phyloP scores from a whole-genome alignment of 2,113 vertebrate genomes.

The Cryptoleucopteryx plumbea region DNA sequence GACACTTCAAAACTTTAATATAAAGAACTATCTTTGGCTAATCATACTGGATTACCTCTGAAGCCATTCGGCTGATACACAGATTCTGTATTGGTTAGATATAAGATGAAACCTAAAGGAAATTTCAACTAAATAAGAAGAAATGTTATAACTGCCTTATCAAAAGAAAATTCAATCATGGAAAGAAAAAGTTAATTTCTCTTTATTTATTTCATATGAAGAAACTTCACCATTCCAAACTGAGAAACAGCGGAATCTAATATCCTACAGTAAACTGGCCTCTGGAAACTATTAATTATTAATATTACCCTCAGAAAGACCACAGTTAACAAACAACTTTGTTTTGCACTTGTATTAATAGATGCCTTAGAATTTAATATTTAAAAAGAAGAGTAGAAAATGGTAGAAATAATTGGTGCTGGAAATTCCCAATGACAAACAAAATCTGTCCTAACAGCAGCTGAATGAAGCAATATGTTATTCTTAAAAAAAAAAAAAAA shows the following conservation, averaged over 20 bases:
- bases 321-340: not conserved
- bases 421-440: not conserved
- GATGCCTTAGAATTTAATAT: not conserved
- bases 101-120: not conserved
- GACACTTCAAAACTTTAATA: not conserved
- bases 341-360: not conserved
- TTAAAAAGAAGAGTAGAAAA: not conserved
- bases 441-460: not conserved
- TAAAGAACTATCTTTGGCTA: not conserved
- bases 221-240: not conserved
- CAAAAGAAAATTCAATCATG: not conserved
- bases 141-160: not conserved
- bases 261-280: not conserved
- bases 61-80: not conserved
- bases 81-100: not conserved
- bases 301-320: not conserved
- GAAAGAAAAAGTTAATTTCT: not conserved
- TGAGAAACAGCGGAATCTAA: not conserved
- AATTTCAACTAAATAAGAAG: not conserved
- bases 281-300: not conserved
- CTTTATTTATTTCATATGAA: not conserved
- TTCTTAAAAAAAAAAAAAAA: not conserved
- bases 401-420: not conserved
- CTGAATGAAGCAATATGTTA: not conserved
- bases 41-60: not conserved